Evolutionary conservation across 2,888 invertebrate genomes (phyloP).

Genomic region (Drosophila yooni): DNA sequence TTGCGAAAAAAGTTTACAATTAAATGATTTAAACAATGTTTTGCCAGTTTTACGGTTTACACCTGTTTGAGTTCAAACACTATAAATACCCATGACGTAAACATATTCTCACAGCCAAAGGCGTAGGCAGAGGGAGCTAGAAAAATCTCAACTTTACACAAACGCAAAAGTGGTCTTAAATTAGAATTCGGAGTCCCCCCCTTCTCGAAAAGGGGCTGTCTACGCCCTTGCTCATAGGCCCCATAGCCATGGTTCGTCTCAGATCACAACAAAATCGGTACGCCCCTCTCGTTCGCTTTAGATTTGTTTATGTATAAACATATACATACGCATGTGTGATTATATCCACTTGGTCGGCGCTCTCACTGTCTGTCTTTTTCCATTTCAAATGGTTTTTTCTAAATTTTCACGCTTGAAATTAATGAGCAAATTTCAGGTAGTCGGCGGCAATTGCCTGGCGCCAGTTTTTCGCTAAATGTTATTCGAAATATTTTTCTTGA

Average conservation of each 20-base stretch:
- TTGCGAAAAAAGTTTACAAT: constrained; percentile 72
- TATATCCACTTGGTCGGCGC: constrained; percentile 39
- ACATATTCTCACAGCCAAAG: constrained; percentile 30
- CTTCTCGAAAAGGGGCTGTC: neutral
- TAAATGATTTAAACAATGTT: constrained; percentile 81
- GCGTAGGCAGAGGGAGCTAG: neutral
- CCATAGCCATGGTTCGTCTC: constrained; percentile 42
- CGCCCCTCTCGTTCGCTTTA: constrained; percentile 10
- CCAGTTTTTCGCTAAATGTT: constrained; percentile 72
- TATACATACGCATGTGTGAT: constrained; percentile 1
- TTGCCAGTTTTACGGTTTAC: constrained; percentile 76
- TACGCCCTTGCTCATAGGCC: constrained; percentile 35
- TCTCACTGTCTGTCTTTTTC: constrained; percentile 58
- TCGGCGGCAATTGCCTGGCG: constrained; percentile 66
- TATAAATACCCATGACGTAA: constrained; percentile 76
- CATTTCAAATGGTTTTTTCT: constrained; percentile 54
- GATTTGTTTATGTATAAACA: constrained; percentile 18
- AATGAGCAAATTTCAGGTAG: constrained; percentile 72
- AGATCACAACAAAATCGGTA: constrained; percentile 33
- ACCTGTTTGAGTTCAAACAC: constrained; percentile 78
- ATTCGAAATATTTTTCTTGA: constrained; percentile 68
- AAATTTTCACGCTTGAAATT: constrained; percentile 67
- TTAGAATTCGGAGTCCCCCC: neutral
- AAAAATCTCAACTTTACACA: neutral
- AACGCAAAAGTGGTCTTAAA: neutral